These are phyloP conservation scores for Phlogophora meticulosa DNA, from an alignment of 2,888 invertebrate species.

Conservation along the genomic window DNA sequence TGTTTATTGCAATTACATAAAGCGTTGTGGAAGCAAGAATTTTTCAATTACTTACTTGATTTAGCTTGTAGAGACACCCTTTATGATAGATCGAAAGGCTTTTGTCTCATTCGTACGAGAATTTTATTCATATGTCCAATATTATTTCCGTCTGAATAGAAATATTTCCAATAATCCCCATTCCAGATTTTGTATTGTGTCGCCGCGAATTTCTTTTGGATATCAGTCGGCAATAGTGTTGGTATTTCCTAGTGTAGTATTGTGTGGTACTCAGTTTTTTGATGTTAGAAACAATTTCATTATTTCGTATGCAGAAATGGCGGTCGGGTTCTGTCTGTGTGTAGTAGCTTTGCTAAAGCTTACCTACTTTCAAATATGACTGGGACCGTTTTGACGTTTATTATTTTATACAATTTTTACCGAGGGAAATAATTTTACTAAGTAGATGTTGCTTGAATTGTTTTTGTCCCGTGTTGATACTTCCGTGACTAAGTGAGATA, in stretches of 20 bases:
- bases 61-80: constrained; percentile 67
- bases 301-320: constrained; percentile 53
- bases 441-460: not conserved
- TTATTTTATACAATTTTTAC: constrained; percentile 45
- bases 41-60: constrained; percentile 79
- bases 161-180: constrained; percentile 86
- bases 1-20: no score
- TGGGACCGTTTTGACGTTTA: constrained; percentile 42
- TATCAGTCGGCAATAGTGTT: constrained; percentile 67
- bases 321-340: constrained; percentile 34
- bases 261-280: constrained; percentile 55
- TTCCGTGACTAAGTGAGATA: not conserved
- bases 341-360: constrained; percentile 55
- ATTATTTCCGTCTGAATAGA: constrained; percentile 84
- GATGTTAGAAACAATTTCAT: constrained; percentile 64
- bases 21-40: constrained; percentile 53
- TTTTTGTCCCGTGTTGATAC: not conserved
- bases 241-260: constrained; percentile 58
- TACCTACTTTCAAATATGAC: constrained; percentile 58
- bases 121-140: constrained; percentile 84
- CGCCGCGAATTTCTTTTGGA: constrained; percentile 71
- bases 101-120: constrained; percentile 78
- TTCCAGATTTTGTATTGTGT: constrained; percentile 75
- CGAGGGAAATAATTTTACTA: not conserved
- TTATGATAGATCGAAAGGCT: constrained; percentile 69